Base-by-base conservation (phyloP, 2,113 vertebrate species). In the Dasyornis broadbenti region DNA sequence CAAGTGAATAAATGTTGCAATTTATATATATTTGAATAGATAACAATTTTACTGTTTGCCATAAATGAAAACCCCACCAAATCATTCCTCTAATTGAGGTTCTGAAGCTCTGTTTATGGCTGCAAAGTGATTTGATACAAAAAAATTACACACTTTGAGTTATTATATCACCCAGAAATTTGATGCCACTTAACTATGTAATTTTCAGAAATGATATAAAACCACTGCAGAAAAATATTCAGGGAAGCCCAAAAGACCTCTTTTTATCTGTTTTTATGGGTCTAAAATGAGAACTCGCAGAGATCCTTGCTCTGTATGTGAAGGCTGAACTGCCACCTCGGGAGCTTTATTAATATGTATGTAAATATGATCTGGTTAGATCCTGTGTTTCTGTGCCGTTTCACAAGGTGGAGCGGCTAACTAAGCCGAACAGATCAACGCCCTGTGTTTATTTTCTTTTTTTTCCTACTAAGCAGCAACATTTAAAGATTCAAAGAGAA, bases 141-240 rank as follows among this genome's bases (percentile, higher is more conserved):
- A 92, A 95, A 95, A 91, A 49, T 37, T 76, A 71, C 83, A 82
- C 80, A 94, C 91, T 94, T 88, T 27, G 86, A 83, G 89, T 90
- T 86, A 95, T 95, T 89, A 56, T 83, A 93, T 94, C 86, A 88
- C 81, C 84, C 89, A 92, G 94, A 97, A 90, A 97, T 95, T 93
- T 95, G 95, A 94, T 92, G 94, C 96, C 94, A 96, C 96, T 97
- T 97, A 97, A 96, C 96, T 96, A 96, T 95, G 87, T 91, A 82
- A 96, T 97, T 96, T 97, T 95, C 80, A 91, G 82, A 96, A 96
- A 95, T 94, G 90, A 90, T 82, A 94, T 84, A 92, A 86, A 96
- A 95, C 54, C 72, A 73, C 91, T 89, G 84, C 90, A 96, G 95
- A 93, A 96, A 96, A 96, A 91, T 82, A 85, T 59, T 81, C 64